phyloP scores from a whole-genome alignment of 2,797 vertebrate species.

The Protosalanx chinensis region DNA sequence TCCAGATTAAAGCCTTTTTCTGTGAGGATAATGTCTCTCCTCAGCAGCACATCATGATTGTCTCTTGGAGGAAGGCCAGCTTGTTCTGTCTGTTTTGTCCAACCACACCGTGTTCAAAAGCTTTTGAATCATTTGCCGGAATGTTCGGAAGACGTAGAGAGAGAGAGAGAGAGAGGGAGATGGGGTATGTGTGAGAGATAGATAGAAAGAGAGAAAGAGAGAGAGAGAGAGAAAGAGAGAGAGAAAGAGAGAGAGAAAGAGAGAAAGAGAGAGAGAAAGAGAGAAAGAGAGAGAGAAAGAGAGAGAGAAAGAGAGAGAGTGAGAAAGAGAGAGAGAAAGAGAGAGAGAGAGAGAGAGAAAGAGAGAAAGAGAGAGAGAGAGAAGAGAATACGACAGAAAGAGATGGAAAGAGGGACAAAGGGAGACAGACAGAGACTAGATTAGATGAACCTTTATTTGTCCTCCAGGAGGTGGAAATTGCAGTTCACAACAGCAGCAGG shows the following conservation, averaged over 20 bases:
- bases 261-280: background rate
- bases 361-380: background rate
- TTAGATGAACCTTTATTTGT: too few relatives aligned
- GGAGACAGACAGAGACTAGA: too few relatives aligned
- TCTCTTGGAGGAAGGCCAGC: too few relatives aligned
- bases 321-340: slow-evolving; percentile 8
- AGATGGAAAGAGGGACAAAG: too few relatives aligned
- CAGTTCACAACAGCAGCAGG: too few relatives aligned
- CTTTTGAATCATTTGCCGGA: background rate
- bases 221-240: background rate
- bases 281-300: too few relatives aligned
- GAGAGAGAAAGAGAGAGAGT: background rate
- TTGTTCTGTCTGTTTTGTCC: too few relatives aligned
- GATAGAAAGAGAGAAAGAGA: background rate
- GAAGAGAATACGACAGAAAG: too few relatives aligned
- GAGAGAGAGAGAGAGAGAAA: background rate
- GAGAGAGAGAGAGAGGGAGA: slow-evolving; percentile 3
- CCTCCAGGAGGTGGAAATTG: too few relatives aligned
- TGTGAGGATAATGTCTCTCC: slow-evolving; percentile 46
- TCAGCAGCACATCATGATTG: too few relatives aligned
- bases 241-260: background rate
- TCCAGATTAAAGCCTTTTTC: slow-evolving; percentile 63
- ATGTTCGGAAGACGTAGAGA: background rate
- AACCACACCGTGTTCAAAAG: too few relatives aligned
- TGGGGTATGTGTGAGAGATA: too few relatives aligned